These are phyloP conservation scores for Tenthredo mesomela DNA, from an alignment of 2,888 invertebrate species.

Conservation along the genomic window DNA sequence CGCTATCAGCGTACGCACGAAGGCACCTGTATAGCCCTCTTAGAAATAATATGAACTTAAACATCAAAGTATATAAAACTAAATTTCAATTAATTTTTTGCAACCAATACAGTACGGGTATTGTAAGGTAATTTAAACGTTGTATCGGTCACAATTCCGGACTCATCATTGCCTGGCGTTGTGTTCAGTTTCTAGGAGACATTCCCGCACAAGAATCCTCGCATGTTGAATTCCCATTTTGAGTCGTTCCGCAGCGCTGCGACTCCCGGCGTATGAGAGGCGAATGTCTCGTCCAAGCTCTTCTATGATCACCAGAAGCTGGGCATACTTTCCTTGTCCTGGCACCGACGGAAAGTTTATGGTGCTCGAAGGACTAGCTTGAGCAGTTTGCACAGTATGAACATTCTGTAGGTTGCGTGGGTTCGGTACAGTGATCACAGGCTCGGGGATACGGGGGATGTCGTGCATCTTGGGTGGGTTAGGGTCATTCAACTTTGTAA, in stretches of 20 bases:
- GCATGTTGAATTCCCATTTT: slow-evolving; percentile 77
- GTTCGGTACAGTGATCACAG: slow-evolving; percentile 77
- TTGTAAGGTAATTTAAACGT: slow-evolving; percentile 8
- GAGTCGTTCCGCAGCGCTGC: slow-evolving; percentile 75
- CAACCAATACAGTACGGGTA: slow-evolving; percentile 35
- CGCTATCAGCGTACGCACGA: neutral
- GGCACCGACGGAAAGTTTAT: slow-evolving; percentile 75
- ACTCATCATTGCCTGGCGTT: slow-evolving; percentile 75
- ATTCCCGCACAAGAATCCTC: slow-evolving; percentile 74
- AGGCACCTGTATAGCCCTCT: slow-evolving; percentile 15
- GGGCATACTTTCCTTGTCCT: slow-evolving; percentile 76
- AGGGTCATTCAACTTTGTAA: slow-evolving; percentile 75
- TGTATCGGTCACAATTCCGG: neutral
- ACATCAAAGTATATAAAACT: slow-evolving; percentile 38
- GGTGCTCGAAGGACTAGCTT: slow-evolving; percentile 74
- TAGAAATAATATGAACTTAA: slow-evolving; percentile 21
- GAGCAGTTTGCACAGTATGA: slow-evolving; percentile 73
- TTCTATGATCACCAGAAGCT: slow-evolving; percentile 77
- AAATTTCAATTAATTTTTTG: slow-evolving; percentile 14
- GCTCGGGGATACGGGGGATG: slow-evolving; percentile 74
- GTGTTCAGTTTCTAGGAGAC: slow-evolving; percentile 75
- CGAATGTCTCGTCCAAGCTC: slow-evolving; percentile 78
- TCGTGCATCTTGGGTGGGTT: slow-evolving; percentile 70
- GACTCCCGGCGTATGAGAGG: slow-evolving; percentile 75
- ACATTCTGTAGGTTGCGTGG: slow-evolving; percentile 74